Percentiles rank a stretch among this genome's conserved stretches.
phyloP scores from a whole-genome alignment of 2,888 invertebrate species.

The Conchocele bisecta region DNA sequence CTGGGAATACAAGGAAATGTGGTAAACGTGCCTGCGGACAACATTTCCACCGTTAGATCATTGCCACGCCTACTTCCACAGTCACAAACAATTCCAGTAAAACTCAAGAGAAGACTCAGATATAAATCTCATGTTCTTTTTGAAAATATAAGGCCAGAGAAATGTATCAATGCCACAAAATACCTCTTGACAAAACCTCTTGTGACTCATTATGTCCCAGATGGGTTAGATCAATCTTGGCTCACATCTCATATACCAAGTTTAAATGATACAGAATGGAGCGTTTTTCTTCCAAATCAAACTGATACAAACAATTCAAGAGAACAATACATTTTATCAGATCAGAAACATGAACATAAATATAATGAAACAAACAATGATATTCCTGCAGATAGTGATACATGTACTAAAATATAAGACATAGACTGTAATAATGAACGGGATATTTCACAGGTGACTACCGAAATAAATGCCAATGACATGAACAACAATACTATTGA shows the following conservation, averaged over 20 bases:
- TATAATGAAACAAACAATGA: too few species aligned
- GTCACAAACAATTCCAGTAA: constrained; percentile 15
- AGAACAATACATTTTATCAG: too few species aligned
- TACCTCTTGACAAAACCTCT: constrained; percentile 6
- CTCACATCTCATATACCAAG: not conserved
- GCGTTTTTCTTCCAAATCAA: too few species aligned
- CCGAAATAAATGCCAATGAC: too few species aligned
- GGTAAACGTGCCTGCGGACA: constrained; percentile 38
- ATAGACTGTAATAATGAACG: too few species aligned
- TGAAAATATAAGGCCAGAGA: constrained; percentile 23
- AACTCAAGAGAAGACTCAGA: constrained; percentile 19
- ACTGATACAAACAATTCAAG: too few species aligned
- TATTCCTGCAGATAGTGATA: too few species aligned
- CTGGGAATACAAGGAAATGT: constrained; percentile 36
- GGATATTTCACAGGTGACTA: too few species aligned
- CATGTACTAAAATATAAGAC: too few species aligned
- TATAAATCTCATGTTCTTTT: constrained; percentile 16
- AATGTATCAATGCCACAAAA: constrained; percentile 13
- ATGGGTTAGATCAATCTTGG: constrained; percentile 6
- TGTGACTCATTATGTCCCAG: constrained; percentile 3
- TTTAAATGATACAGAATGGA: too few species aligned
- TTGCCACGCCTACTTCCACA: constrained; percentile 22
- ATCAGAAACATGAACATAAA: too few species aligned
- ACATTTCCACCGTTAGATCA: constrained; percentile 18
- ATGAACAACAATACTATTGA: too few species aligned